Conservation (phyloP, 2,888 invertebrate species). For the Octonoba sinensis region DNA sequence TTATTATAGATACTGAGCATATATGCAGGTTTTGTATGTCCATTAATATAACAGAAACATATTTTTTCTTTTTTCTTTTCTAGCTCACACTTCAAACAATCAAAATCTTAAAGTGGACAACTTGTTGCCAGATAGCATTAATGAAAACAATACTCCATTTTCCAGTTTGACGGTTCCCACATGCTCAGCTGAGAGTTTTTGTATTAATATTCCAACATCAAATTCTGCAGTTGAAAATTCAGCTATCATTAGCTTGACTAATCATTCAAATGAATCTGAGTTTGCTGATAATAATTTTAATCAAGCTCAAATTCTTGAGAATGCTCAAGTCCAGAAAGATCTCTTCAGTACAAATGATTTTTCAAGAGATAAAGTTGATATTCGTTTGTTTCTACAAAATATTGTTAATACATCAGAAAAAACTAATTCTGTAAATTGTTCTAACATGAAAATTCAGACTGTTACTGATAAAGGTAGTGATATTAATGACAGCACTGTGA, state of each 20-base stretch:
- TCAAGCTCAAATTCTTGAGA: constrained; percentile 1
- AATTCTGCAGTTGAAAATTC: constrained; percentile 23
- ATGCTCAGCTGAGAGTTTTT: constrained; percentile 21
- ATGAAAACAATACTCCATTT: constrained; percentile 14
- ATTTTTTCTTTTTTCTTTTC: constrained; percentile 1
- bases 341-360: constrained; percentile 22
- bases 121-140: constrained; percentile 24
- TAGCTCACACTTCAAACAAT: constrained; percentile 9
- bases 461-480: background rate
- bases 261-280: constrained; percentile 5
- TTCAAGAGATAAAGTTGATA: constrained; percentile 42
- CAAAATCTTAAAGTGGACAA: background rate
- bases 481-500: constrained; percentile 9
- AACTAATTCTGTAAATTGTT: background rate
- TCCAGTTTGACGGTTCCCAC: background rate
- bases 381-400: constrained; percentile 30
- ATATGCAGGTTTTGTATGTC: too few relatives aligned
- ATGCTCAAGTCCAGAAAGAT: constrained; percentile 23
- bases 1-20: too few relatives aligned
- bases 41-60: too few relatives aligned
- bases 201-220: constrained; percentile 29
- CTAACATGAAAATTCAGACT: background rate
- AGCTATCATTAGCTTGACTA: constrained; percentile 6
- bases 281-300: constrained; percentile 9
- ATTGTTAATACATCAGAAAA: background rate